phyloP scores from a whole-genome alignment of 2,113 vertebrate species.

The Halichoerus grypus region DNA sequence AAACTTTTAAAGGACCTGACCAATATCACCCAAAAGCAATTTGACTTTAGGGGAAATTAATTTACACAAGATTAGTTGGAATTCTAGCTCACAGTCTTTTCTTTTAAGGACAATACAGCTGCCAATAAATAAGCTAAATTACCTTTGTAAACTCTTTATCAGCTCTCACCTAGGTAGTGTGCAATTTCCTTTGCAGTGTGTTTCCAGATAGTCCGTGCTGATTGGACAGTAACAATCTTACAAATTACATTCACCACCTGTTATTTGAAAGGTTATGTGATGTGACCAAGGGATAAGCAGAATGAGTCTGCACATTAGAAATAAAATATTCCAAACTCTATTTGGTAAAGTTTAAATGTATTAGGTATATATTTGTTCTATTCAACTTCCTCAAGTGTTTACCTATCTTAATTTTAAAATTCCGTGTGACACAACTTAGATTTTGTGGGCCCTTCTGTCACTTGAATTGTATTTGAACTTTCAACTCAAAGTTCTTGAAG shows the following conservation, averaged over 20 bases:
- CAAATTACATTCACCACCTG: conserved; percentile 45
- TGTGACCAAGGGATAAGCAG: not conserved
- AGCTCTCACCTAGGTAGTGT: conserved; percentile 49
- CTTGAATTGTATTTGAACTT: conserved; percentile 73
- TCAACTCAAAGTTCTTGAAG: conserved; percentile 56
- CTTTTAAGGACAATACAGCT: conserved; percentile 46
- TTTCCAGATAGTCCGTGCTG: conserved; percentile 47
- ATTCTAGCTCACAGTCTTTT: conserved; percentile 17
- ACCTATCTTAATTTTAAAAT: conserved; percentile 76
- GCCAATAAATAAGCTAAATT: conserved; percentile 70
- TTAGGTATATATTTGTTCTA: conserved; percentile 11
- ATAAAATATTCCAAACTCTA: conserved; percentile 64
- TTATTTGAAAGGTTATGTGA: conserved; percentile 12
- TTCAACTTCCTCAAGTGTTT: conserved; percentile 69
- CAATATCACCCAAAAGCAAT: conserved; percentile 66
- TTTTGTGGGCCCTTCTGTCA: conserved; percentile 55
- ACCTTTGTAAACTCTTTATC: conserved; percentile 64
- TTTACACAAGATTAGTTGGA: conserved; percentile 29
- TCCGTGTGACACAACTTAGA: not conserved
- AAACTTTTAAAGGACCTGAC: conserved; percentile 58
- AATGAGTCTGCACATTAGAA: not conserved
- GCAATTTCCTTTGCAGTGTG: conserved; percentile 69
- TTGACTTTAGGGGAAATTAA: conserved; percentile 55
- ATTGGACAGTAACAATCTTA: conserved; percentile 64
- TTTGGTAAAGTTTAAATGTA: conserved; percentile 45